A percentile compares a stretch with the other conserved stretches of the same genome.
Conservation (phyloP, 2,888 invertebrate genomes). For the Molorchus minor region DNA sequence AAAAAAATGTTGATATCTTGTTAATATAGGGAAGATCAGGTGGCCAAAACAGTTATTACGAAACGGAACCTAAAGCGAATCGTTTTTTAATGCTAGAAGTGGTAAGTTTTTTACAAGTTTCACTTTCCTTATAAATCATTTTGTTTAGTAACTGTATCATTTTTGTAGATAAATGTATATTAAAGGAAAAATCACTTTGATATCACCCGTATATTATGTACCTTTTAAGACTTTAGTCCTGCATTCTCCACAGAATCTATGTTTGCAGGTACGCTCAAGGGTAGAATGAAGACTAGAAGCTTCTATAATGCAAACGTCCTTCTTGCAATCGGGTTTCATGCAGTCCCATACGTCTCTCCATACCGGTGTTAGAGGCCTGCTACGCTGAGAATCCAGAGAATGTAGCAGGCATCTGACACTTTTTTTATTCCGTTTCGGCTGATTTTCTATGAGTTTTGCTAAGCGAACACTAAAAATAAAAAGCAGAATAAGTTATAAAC, state of each 20-base stretch:
- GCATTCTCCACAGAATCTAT: slow-evolving; percentile 93
- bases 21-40: too few relatives aligned
- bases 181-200: too few relatives aligned
- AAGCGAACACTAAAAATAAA: slow-evolving; percentile 71
- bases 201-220: too few relatives aligned
- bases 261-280: slow-evolving; percentile 89
- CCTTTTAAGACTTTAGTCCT: slow-evolving; percentile 82
- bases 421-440: slow-evolving; percentile 85
- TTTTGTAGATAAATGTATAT: not conserved
- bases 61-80: too few relatives aligned
- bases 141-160: too few relatives aligned
- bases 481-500: not conserved
- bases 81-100: too few relatives aligned
- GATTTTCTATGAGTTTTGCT: slow-evolving; percentile 80
- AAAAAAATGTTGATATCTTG: too few relatives aligned
- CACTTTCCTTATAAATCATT: too few relatives aligned
- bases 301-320: slow-evolving; percentile 88
- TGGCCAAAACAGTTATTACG: too few relatives aligned
- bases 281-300: slow-evolving; percentile 85
- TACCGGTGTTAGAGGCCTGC: slow-evolving; percentile 74
- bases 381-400: slow-evolving; percentile 87
- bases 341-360: slow-evolving; percentile 89
- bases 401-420: slow-evolving; percentile 89
- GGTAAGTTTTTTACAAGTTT: too few relatives aligned
- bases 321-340: slow-evolving; percentile 81